Evolutionary conservation across 2,888 invertebrate species (phyloP).

Genomic region (Chaetogeoica ovagalla): DNA sequence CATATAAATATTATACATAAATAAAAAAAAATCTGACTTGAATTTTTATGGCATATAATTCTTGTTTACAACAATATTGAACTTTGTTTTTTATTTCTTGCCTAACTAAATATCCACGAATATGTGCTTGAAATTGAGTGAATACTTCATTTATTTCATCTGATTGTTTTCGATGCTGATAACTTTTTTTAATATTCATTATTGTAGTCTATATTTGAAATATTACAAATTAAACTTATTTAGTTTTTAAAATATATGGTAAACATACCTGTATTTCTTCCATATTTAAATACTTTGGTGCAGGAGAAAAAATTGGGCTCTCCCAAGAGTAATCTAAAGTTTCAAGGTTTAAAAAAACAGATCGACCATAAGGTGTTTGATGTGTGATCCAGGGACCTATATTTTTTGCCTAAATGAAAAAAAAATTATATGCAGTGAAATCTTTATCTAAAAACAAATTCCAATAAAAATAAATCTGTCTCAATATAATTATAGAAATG

Average conservation of each 20-base stretch:
- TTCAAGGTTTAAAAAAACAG: conserved; percentile 64
- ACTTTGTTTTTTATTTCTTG: conserved; percentile 28
- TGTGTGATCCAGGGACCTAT: conserved; percentile 64
- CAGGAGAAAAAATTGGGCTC: conserved; percentile 63
- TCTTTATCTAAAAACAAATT: not conserved
- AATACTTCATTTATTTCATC: conserved; percentile 62
- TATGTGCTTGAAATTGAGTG: conserved; percentile 66
- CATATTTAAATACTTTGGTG: conserved; percentile 60
- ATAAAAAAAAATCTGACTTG: conserved; percentile 13
- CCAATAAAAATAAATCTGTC: not conserved
- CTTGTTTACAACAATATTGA: conserved; percentile 13
- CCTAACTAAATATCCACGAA: conserved; percentile 67
- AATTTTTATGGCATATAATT: conserved; percentile 36
- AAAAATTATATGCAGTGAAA: not conserved
- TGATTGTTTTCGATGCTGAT: conserved; percentile 60
- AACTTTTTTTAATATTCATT: conserved; percentile 59
- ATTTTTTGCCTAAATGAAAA: conserved; percentile 55
- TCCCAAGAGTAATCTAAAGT: conserved; percentile 64
- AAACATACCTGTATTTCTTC: conserved; percentile 55
- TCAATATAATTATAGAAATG: not conserved
- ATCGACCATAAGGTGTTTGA: conserved; percentile 63
- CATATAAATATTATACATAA: not conserved
- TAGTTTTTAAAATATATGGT: not conserved
- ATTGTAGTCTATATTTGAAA: conserved; percentile 23
- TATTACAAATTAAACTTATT: not conserved